These are phyloP conservation scores for Siniperca undulata DNA, from an alignment of 2,797 vertebrate genomes.

Conservation along the genomic window DNA sequence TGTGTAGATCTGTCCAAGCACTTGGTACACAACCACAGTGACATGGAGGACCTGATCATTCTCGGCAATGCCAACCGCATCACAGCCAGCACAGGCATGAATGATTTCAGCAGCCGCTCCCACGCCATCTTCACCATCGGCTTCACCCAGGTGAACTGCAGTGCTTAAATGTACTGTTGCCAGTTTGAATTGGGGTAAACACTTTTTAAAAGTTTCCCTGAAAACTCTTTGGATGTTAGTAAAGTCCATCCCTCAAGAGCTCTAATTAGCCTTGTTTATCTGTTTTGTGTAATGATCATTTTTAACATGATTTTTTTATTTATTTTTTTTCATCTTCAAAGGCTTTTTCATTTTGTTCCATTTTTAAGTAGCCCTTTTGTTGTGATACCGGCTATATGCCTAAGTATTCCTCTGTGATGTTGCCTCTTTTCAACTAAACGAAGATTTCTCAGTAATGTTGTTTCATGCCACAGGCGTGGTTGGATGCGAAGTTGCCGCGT, in stretches of 20 bases:
- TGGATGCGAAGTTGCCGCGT: slow-evolving; percentile 91
- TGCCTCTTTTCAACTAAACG: slow-evolving; percentile 37
- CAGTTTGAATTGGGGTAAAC: neutral
- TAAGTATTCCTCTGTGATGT: slow-evolving; percentile 52
- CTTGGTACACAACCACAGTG: slow-evolving; percentile 90
- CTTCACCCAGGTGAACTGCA: slow-evolving; percentile 91
- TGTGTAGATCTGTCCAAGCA: slow-evolving; percentile 92
- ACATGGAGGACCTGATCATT: slow-evolving; percentile 92
- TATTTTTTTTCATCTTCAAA: slow-evolving; percentile 51
- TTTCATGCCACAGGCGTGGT: slow-evolving; percentile 87
- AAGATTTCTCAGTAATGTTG: slow-evolving; percentile 8
- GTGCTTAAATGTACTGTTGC: neutral
- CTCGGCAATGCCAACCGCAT: slow-evolving; percentile 92
- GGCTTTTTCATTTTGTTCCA: neutral
- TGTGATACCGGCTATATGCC: neutral
- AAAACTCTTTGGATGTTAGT: slow-evolving; percentile 25
- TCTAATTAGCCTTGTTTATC: slow-evolving; percentile 55
- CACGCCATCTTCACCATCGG: slow-evolving; percentile 96
- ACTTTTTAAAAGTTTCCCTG: slow-evolving; percentile 1
- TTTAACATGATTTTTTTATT: neutral
- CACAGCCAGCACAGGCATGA: slow-evolving; percentile 92
- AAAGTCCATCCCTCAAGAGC: slow-evolving; percentile 47
- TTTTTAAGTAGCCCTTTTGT: slow-evolving; percentile 42
- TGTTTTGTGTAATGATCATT: slow-evolving; percentile 37
- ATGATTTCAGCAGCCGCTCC: slow-evolving; percentile 92